A percentile compares a stretch with the other conserved stretches of the same genome.
phyloP scores from a whole-genome alignment of 1,140 invertebrate species.

The Chlorops oryzae region DNA sequence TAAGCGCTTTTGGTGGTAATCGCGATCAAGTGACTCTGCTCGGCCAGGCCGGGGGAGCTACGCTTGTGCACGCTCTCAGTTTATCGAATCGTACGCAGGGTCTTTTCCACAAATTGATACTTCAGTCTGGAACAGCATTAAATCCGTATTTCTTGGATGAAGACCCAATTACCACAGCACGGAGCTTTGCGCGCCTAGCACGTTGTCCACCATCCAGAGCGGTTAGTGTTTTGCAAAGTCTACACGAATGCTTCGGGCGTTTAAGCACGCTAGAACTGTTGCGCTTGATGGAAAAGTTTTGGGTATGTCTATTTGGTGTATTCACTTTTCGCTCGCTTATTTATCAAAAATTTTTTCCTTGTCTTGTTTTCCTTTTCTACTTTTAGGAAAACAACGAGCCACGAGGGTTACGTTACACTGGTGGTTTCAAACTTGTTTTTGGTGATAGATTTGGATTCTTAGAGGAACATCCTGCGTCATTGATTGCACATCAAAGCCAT shows the following conservation, averaged over 20 bases:
- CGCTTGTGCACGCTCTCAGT: constrained; percentile 48
- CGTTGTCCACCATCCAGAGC: constrained; percentile 21
- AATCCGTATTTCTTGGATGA: constrained; percentile 41
- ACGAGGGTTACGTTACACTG: constrained; percentile 21
- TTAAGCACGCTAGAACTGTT: constrained; percentile 32
- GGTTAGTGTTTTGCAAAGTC: not conserved
- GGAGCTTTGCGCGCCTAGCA: constrained; percentile 29
- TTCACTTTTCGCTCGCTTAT: no score
- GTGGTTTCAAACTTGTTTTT: constrained; percentile 40
- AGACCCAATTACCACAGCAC: constrained; percentile 23
- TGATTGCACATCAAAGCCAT: constrained; percentile 22
- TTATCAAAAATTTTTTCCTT: not conserved
- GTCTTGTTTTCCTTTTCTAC: not conserved
- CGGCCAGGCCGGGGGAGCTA: constrained; percentile 57
- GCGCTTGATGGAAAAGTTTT: constrained; percentile 23
- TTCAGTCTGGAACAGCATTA: constrained; percentile 42
- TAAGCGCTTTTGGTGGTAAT: constrained; percentile 60
- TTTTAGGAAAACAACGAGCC: constrained; percentile 25
- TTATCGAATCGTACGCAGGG: constrained; percentile 40
- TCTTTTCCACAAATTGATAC: constrained; percentile 36
- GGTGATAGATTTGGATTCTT: constrained; percentile 35
- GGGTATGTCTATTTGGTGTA: constrained; percentile 9
- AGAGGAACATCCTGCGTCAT: constrained; percentile 24
- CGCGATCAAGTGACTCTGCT: constrained; percentile 54
- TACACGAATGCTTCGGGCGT: constrained; percentile 20